These are phyloP conservation scores for Monopis laevigella DNA, from an alignment of 2,888 invertebrate species.

Conservation along the genomic window DNA sequence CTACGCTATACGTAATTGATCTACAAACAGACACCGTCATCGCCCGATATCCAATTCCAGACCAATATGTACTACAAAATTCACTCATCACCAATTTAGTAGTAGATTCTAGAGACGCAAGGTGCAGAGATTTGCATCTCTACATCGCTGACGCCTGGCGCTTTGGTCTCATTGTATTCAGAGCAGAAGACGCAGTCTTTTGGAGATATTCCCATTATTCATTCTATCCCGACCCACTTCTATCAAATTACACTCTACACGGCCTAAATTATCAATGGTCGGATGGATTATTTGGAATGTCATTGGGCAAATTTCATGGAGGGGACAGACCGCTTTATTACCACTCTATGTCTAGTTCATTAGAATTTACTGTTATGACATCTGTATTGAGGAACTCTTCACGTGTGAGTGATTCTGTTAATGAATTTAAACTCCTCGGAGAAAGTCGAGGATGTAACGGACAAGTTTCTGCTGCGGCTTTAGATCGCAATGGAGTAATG, in stretches of 20 bases:
- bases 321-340: slow-evolving; percentile 77
- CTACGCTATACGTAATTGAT: slow-evolving; percentile 78
- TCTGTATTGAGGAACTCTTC: slow-evolving; percentile 74
- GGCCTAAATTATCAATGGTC: slow-evolving; percentile 84
- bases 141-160: slow-evolving; percentile 78
- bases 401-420: slow-evolving; percentile 39
- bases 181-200: slow-evolving; percentile 64
- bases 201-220: slow-evolving; percentile 76
- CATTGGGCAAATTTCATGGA: slow-evolving; percentile 67
- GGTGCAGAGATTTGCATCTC: slow-evolving; percentile 71
- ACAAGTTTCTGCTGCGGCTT: slow-evolving; percentile 79
- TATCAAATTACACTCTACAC: slow-evolving; percentile 78
- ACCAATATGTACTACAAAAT: slow-evolving; percentile 72
- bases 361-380: slow-evolving; percentile 79
- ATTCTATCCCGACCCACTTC: slow-evolving; percentile 77
- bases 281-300: slow-evolving; percentile 82
- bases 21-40: slow-evolving; percentile 72
- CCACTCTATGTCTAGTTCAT: slow-evolving; percentile 84
- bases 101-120: slow-evolving; percentile 69
- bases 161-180: slow-evolving; percentile 71
- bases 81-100: slow-evolving; percentile 75
- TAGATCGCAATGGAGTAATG: slow-evolving; percentile 79
- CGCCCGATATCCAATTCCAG: slow-evolving; percentile 71
- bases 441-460: slow-evolving; percentile 68
- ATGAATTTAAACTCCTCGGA: slow-evolving; percentile 51